Base-by-base conservation (phyloP, 2,113 vertebrate species). In the Thinocorus orbignyianus region DNA sequence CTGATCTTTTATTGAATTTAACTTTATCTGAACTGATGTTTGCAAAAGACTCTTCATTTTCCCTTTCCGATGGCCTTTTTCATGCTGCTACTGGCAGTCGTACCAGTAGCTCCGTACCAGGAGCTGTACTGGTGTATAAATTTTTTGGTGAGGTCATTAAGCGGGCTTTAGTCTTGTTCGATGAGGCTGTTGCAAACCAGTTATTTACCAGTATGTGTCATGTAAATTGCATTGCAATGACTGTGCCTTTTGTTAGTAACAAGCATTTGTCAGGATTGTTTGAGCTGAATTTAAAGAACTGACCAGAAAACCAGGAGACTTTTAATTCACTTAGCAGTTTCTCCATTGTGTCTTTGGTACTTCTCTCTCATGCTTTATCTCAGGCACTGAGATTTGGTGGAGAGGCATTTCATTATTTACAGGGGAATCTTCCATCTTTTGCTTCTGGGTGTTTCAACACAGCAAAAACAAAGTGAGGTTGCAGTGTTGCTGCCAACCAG, bases 61-160 rank as follows among this genome's bases (percentile, higher is more conserved):
- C 10, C 6, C 16, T 58, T 92, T 90, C 19, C 25, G 10, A 15
- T 55, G 9, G 5, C 37, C 16, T 79, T 37, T 77, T 73, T 81
- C 31, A 31, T 0, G 1, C 41, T 80, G 33, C 28, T 88, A 31
- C 39, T 71, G 46, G 17, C 52, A 78, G 31, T n/a, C 0, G 0
- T 49, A 31, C 4, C 51, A 61, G 13, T 65, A n/a, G n/a, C 2
- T n/a, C 24, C 54, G 71, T 35, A 58, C 14, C 16, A 62, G 24
- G 42, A 90, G 23, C 22, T 66, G 17, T 69, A 22, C 25, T 76
- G 17, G 16, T 15, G 1, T 37, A 17, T 39, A 35, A 4, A 3
- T 58, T 76, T 79, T 28, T 61, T 85, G 22, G 33, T 60, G 42
- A 60, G 81, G 35, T 49, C 37, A 49, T 74, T 33, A 72, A 69